These are phyloP conservation scores for Apotomis betuletana DNA, from an alignment of 2,888 invertebrate genomes.

Conservation along the genomic window DNA sequence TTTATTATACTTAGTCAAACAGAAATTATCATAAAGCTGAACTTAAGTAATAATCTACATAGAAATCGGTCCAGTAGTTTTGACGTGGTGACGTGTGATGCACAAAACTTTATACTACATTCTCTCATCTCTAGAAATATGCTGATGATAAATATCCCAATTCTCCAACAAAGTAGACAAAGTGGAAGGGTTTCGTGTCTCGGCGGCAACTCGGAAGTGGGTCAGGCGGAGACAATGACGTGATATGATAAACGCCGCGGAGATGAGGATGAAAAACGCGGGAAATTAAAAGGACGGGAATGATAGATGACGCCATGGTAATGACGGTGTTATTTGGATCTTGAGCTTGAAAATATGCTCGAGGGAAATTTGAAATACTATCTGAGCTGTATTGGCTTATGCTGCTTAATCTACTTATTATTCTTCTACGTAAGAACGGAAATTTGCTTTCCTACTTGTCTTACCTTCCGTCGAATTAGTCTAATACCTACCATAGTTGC, in stretches of 20 bases:
- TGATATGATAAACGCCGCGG: constrained; percentile 36
- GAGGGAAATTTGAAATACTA: constrained; percentile 1
- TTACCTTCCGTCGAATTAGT: too few species aligned
- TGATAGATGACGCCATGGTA: constrained; percentile 30
- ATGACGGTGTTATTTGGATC: constrained; percentile 20
- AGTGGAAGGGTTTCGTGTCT: constrained; percentile 9
- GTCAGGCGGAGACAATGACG: constrained; percentile 43
- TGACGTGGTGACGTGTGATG: too few species aligned
- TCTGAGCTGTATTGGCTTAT: background rate
- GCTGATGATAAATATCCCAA: background rate
- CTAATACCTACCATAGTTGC: too few species aligned
- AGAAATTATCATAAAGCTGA: too few species aligned
- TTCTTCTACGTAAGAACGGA: too few species aligned
- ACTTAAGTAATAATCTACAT: too few species aligned
- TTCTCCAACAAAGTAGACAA: background rate
- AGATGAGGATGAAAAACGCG: constrained; percentile 38
- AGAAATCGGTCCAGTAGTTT: too few species aligned
- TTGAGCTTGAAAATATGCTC: background rate
- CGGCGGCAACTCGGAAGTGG: constrained; percentile 19
- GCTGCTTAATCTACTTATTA: too few species aligned
- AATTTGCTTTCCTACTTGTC: too few species aligned
- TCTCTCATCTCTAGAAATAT: background rate
- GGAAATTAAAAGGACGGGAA: constrained; percentile 35
- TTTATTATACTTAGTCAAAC: too few species aligned
- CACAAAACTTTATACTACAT: background rate